Evolutionary conservation across 2,888 invertebrate genomes (phyloP).

Genomic region (Aspidapion aeneum): DNA sequence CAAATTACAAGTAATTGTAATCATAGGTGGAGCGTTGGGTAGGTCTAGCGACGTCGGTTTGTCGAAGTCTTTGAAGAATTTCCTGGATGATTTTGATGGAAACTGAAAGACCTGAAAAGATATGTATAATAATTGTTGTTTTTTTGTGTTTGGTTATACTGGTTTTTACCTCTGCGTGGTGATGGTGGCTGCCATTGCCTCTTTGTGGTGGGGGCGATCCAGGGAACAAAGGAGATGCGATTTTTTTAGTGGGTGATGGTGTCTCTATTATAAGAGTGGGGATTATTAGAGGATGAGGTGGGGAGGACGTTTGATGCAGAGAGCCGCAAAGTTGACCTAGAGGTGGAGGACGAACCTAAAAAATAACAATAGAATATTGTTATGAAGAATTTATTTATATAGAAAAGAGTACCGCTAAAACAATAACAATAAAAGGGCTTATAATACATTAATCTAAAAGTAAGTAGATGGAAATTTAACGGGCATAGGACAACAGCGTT

Average conservation of each 20-base stretch:
- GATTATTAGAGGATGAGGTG: slow-evolving; percentile 54
- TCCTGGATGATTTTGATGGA: slow-evolving; percentile 38
- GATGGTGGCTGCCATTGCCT: background rate
- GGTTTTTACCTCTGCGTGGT: background rate
- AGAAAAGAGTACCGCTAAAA: no score
- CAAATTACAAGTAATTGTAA: slow-evolving; percentile 72
- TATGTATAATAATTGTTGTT: background rate
- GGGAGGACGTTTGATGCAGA: slow-evolving; percentile 22
- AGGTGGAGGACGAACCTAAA: slow-evolving; percentile 54
- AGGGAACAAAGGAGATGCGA: slow-evolving; percentile 49
- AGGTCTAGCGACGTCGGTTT: slow-evolving; percentile 60
- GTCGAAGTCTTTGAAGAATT: slow-evolving; percentile 60
- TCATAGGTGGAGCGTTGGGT: slow-evolving; percentile 63
- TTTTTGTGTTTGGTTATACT: no score
- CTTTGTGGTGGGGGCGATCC: slow-evolving; percentile 56
- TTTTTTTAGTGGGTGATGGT: slow-evolving; percentile 62
- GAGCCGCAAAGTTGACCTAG: slow-evolving; percentile 44
- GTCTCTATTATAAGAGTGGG: slow-evolving; percentile 65
- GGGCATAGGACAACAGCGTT: no score
- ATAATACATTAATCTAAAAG: no score
- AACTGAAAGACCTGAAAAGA: slow-evolving; percentile 35
- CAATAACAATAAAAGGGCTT: no score
- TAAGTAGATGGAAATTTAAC: no score
- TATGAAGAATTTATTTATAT: no score
- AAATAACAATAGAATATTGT: slow-evolving; percentile 1